Base-by-base conservation (phyloP, 2,797 vertebrate genomes). In the Oryzias sinensis region DNA sequence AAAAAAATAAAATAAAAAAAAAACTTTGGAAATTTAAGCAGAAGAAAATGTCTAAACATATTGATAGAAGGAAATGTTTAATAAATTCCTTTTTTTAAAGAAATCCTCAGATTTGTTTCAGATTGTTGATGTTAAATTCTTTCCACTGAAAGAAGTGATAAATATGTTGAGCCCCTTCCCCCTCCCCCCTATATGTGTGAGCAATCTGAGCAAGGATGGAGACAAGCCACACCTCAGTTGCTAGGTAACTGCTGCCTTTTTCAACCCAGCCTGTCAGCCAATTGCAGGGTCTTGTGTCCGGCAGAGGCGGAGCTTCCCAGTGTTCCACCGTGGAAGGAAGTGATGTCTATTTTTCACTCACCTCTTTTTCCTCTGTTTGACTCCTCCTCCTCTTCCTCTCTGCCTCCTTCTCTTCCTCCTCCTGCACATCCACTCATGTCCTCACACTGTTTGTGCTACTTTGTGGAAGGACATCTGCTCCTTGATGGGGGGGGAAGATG, bases 301-400 rank as follows among this genome's bases (percentile, higher is more conserved):
- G 29, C 53, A 49, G 40, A 41, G 85, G 82, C 0, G 76, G 65
- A 60, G 74, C 59, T 33, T 65, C 8, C 24, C n/a, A 58, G 44
- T 42, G 45, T 62, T 83, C 81, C 83, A 84, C 58, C 54, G 70
- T 87, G 77, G 77, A 85, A 78, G 84, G 79, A 85, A 84, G 52
- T 68, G 65, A 73, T 62, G 71, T 4, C 4, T 72, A 54, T 65
- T 55, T 65, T 16, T 65, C 11, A 59, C 37, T 76, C 77, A 81
- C 70, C 60, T 73, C 56, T 77, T 58, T 76, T 83, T 77, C 74
- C 51, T 24, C 29, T 40, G n/a, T 20, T 56, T 13, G 43, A 1
- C 25, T 41, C 5, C 49, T 51, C 41, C 47, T 56, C 40, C 44
- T 33, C 44, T 24, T 25, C 24, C 24, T 22, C 29, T 46, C 27